Base-by-base conservation (phyloP, 2,888 invertebrate genomes). In the Pandemis corylana region DNA sequence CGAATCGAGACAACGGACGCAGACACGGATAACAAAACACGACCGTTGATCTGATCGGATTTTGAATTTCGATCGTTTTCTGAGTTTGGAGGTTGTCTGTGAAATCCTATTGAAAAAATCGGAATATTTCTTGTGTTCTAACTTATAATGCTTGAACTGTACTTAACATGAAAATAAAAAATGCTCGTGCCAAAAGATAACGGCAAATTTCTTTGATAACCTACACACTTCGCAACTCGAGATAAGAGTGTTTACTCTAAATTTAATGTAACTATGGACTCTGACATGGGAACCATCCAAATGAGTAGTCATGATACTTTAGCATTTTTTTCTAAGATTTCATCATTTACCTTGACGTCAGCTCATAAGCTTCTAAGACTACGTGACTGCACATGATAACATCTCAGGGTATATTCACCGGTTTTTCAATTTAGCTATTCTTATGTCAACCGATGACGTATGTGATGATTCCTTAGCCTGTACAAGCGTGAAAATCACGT, bases 401-500 rank as follows among this genome's bases (percentile, higher is more conserved):
- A 64, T 44, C 67, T 53, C 56, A 63, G 13, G 49, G 53, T 68
- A 59, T 49, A 64, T 44, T 71, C 66, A 65, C 61, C 51, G 46
- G 61, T 65, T 56, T 59, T 66, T 46, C 49, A 66, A 36, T 75
- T 53, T 44, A 36, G 56, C 74, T 66, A 66, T 66, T 71, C 66
- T 67, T 56, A 62, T 66, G 67, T 70, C 70, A 62, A 67, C 75
- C 66, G 46, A 67, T 75, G 75, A 75, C 75, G 75, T 65, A 75
- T 75, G 61, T 49, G 70, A 67, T 62, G 71, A 67, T 75, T 71
- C 67, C 61, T 59, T 53, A 66, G 65, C 46, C 59, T 69, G 28
- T 61, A 20, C 65, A 46, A 68, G 62, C 74, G 65, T 75, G 75
- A 76, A 75, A 67, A 77, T 80, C 79, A 81, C 79, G 80, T 77